Conservation (phyloP, 2,113 vertebrate species). For the Burhinus oedicnemus region DNA sequence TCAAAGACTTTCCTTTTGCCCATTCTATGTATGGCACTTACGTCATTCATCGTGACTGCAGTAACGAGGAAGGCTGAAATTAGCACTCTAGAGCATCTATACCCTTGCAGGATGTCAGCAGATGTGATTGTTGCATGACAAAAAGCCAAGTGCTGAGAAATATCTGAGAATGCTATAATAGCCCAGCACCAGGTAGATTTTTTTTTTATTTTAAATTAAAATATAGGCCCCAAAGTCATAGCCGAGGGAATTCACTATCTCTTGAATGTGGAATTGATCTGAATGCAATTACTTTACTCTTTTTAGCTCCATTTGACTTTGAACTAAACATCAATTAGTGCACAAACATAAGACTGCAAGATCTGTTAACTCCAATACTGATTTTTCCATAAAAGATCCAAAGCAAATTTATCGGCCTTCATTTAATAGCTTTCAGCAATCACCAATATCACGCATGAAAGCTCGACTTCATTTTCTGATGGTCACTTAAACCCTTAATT, state of each 20-base stretch:
- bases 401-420: not conserved
- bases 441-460: not conserved
- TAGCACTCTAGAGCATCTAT: not conserved
- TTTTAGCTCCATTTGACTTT: conserved; percentile 24
- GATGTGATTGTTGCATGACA: not conserved
- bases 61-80: not conserved
- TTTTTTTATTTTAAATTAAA: not conserved
- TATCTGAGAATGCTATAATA: not conserved
- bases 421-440: not conserved
- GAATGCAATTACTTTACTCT: conserved; percentile 36
- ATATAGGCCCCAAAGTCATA: not conserved
- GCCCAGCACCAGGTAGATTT: not conserved
- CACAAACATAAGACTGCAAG: not conserved
- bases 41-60: rapidly evolving
- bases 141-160: not conserved
- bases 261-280: conserved; percentile 7
- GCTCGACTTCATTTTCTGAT: conserved; percentile 33
- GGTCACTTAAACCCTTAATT: conserved; percentile 72
- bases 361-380: conserved; percentile 10
- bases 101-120: not conserved
- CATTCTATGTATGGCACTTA: not conserved
- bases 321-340: conserved; percentile 38
- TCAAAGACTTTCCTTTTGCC: not conserved
- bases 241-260: not conserved
- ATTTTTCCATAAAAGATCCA: not conserved